These are phyloP conservation scores for Acanthaster planci DNA, from an alignment of 35 echinoderm and acorn worm species.

Conservation along the genomic window DNA sequence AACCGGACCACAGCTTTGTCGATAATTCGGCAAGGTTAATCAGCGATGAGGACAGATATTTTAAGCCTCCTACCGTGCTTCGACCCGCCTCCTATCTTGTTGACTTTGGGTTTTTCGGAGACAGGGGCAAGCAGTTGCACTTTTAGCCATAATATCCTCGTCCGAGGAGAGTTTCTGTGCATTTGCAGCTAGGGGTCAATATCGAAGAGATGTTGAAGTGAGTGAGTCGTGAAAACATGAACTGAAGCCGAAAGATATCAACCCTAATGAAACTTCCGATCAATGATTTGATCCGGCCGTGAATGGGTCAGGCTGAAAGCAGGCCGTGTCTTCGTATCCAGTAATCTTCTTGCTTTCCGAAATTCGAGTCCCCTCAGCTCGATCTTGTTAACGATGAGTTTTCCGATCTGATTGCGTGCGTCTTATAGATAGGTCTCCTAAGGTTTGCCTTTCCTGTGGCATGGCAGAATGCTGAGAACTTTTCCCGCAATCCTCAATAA, in stretches of 20 bases:
- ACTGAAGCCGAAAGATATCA: background rate
- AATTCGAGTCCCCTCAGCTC: no score
- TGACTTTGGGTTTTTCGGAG: background rate
- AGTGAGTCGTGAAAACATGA: background rate
- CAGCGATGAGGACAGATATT: background rate
- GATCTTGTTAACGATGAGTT: no score
- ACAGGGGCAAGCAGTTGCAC: background rate
- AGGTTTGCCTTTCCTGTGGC: no score
- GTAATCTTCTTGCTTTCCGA: no score
- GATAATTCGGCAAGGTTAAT: constrained; percentile 1
- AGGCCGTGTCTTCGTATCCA: no score
- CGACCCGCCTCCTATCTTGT: background rate
- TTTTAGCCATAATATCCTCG: background rate
- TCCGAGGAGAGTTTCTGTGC: background rate
- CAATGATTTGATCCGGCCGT: background rate
- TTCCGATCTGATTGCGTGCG: no score
- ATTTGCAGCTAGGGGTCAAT: constrained; percentile 4
- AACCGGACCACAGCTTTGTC: background rate
- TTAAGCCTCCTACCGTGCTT: background rate
- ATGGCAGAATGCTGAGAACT: no score
- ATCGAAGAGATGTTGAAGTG: background rate
- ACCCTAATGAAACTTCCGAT: background rate
- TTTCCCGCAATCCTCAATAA: no score
- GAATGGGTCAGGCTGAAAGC: no score
- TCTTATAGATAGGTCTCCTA: no score